phyloP scores from a whole-genome alignment of 2,888 invertebrate species.

The Pseudococcus longispinus region DNA sequence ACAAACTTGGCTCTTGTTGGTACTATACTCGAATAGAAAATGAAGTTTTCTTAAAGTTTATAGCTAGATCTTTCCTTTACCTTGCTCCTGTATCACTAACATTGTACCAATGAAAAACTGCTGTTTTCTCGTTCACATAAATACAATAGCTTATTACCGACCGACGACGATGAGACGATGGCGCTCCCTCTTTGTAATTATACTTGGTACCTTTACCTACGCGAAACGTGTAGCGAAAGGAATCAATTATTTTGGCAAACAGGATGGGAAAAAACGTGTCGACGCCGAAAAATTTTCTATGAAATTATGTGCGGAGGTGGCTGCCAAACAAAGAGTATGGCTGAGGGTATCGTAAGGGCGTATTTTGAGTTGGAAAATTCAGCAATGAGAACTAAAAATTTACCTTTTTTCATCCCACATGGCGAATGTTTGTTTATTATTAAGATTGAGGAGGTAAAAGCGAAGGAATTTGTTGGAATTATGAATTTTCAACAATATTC shows the following conservation, averaged over 20 bases:
- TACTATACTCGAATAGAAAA: constrained; percentile 47
- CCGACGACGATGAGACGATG: background rate
- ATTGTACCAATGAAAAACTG: background rate
- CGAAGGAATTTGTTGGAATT: too few relatives aligned
- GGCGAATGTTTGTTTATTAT: too few relatives aligned
- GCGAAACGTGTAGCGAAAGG: background rate
- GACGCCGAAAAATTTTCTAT: too few relatives aligned
- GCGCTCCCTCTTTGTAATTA: background rate
- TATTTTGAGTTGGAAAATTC: too few relatives aligned
- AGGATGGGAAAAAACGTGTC: background rate
- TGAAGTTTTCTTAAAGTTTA: constrained; percentile 36
- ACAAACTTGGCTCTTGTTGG: constrained; percentile 27
- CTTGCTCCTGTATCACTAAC: background rate
- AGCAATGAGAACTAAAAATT: too few relatives aligned
- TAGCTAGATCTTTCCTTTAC: background rate
- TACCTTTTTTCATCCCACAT: too few relatives aligned
- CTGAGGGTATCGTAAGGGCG: too few relatives aligned
- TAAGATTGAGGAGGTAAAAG: too few relatives aligned
- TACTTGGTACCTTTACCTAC: background rate
- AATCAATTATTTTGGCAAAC: background rate
- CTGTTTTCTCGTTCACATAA: constrained; percentile 4
- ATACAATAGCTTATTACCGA: constrained; percentile 27
- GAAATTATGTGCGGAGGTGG: too few relatives aligned
- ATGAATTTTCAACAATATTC: too few relatives aligned
- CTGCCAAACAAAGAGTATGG: too few relatives aligned